Base-by-base conservation (phyloP, 2,888 invertebrate genomes). In the Pogonocherus hispidulus region DNA sequence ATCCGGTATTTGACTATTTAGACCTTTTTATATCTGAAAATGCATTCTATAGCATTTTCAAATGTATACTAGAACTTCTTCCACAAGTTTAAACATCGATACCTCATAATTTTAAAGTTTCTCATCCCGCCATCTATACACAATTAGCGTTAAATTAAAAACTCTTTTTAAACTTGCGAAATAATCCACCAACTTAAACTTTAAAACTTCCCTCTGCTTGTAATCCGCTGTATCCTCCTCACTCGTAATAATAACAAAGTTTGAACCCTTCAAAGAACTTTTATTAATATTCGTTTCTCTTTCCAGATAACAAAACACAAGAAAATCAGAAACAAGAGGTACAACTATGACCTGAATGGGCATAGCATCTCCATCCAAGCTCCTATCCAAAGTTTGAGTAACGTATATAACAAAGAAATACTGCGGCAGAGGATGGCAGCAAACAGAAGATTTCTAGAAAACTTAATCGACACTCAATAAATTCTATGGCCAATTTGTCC, bases 281-380 rank as follows among this genome's bases (percentile, higher is more conserved):
- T 41, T 16, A 14, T 41, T 16, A 41, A n/a, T 14, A 41, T 41
- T 41, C 16, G 52, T 27, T 35, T 66, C 69, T 72, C 32, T 62
- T 77, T 76, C 35, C 72, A 77, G 77, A 67, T 69, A 16, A 41
- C 49, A 19, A 74, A 76, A 55, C 71, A 57, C 27, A 73, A 69
- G 52, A 71, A 68, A 55, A 67, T 74, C 37, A 63, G 76, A 54
- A 75, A 72, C 71, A 78, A 76, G 56, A 71, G 76, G 27, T 75
- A 74, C 69, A 75, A 78, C 66, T 64, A 69, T 14, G 69, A 68
- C 47, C 49, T 63, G 18, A 63, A 67, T 35, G 63, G 63, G 11
- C 76, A 76, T 1, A 71, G 78, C 4, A 70, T 82, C 19, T 82
- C 81, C 1, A 79, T 82, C 19, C 74, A 74, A 55, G 77, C 79